Evolutionary conservation across 2,888 invertebrate genomes (phyloP).

Genomic region (Andrena hattorfiana): DNA sequence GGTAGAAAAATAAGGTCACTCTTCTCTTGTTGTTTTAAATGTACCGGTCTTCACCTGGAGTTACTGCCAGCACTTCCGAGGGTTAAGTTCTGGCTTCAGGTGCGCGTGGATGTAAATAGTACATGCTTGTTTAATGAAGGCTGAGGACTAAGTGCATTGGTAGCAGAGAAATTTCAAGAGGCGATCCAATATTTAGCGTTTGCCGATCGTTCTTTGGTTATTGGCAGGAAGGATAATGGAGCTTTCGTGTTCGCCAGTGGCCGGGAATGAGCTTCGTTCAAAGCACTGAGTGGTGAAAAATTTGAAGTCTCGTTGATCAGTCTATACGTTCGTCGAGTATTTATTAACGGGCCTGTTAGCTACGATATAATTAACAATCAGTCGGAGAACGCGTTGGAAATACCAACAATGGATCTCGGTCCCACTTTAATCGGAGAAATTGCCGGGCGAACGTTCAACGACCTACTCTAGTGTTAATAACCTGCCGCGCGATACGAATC

Average conservation of each 20-base stretch:
- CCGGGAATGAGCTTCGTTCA: neutral
- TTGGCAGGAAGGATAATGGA: slow-evolving; percentile 36
- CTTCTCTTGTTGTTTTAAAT: slow-evolving; percentile 12
- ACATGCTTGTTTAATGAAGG: slow-evolving; percentile 9
- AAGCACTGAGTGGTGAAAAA: neutral
- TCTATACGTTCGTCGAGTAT: neutral
- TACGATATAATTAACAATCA: slow-evolving; percentile 21
- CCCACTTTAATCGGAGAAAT: slow-evolving; percentile 10
- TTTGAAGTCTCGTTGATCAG: too few relatives aligned
- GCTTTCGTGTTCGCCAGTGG: slow-evolving; percentile 27
- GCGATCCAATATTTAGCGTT: slow-evolving; percentile 37
- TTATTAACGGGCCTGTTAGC: neutral
- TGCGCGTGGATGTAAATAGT: neutral
- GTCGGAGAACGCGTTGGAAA: neutral
- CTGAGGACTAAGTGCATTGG: slow-evolving; percentile 20
- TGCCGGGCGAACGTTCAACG: slow-evolving; percentile 19
- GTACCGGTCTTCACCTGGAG: neutral
- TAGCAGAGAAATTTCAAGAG: slow-evolving; percentile 2
- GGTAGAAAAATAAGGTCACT: slow-evolving; percentile 7
- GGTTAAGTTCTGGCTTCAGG: neutral
- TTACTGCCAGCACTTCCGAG: neutral
- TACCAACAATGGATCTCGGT: neutral
- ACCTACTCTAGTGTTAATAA: slow-evolving; percentile 15
- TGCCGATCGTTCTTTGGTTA: slow-evolving; percentile 28
- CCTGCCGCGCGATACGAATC: slow-evolving; percentile 4